These are phyloP conservation scores for Nipponia nippon DNA, from an alignment of 2,113 vertebrate genomes.

Conservation along the genomic window DNA sequence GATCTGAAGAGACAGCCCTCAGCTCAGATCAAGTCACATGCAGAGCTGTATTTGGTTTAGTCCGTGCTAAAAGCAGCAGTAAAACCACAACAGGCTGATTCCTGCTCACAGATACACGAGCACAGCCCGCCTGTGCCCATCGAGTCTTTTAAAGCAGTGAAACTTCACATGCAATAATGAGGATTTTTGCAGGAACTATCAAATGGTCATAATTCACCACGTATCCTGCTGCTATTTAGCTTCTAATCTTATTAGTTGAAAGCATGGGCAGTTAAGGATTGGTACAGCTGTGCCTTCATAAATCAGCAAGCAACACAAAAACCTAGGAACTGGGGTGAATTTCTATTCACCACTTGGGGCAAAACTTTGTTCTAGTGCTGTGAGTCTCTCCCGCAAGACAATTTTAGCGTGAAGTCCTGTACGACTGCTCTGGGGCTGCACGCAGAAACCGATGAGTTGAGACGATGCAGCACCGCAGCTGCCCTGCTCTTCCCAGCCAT, in stretches of 20 bases:
- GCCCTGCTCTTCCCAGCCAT: not conserved
- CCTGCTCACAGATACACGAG: fast-evolving
- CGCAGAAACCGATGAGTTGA: fast-evolving
- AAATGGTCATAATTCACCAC: not conserved
- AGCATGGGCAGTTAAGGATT: not conserved
- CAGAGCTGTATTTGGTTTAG: not conserved
- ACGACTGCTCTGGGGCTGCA: fast-evolving
- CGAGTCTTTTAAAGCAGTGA: not conserved
- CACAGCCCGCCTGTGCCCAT: not conserved
- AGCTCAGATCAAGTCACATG: not conserved
- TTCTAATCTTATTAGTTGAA: not conserved
- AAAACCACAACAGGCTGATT: fast-evolving
- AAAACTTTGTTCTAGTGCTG: not conserved
- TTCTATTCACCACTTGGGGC: not conserved
- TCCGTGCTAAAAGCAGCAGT: not conserved
- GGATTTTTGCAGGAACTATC: not conserved
- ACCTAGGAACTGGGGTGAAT: fast-evolving
- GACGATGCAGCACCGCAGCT: not conserved
- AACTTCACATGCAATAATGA: fast-evolving
- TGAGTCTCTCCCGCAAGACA: fast-evolving
- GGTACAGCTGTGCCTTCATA: not conserved
- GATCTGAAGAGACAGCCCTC: not conserved
- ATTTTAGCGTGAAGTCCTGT: fast-evolving
- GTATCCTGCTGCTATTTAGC: not conserved
- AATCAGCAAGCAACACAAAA: not conserved